Conservation (phyloP, 1,140 invertebrate species). For the Lepeophtheirus salmonis region DNA sequence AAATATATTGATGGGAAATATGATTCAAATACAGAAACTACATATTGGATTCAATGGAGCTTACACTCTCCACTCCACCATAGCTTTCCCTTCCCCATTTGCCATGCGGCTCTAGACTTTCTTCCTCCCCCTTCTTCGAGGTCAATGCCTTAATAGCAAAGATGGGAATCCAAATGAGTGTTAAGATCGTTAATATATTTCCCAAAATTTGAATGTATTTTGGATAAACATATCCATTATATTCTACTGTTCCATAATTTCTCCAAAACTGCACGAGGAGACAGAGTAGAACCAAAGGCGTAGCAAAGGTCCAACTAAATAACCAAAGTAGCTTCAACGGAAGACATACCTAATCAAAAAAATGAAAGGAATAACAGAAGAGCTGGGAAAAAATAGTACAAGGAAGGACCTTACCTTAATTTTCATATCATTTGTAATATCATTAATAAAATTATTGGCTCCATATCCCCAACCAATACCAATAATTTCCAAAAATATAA, state of each 20-base stretch:
- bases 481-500: slow-evolving; percentile 11
- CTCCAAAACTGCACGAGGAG: slow-evolving; percentile 7
- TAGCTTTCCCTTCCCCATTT: too few relatives aligned
- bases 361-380: not conserved
- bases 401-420: not conserved
- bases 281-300: not conserved
- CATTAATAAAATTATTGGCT: slow-evolving; percentile 10
- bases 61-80: too few relatives aligned
- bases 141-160: not conserved
- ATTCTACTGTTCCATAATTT: slow-evolving; percentile 4
- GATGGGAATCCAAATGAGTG: slow-evolving; percentile 8
- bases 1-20: too few relatives aligned
- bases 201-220: slow-evolving; percentile 8
- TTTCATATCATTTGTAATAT: not conserved
- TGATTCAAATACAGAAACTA: too few relatives aligned
- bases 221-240: slow-evolving; percentile 5
- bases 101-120: not conserved
- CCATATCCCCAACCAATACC: slow-evolving; percentile 11
- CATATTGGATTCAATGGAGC: too few relatives aligned
- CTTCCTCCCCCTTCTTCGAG: not conserved
- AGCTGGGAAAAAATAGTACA: not conserved
- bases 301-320: not conserved
- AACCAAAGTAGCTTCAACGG: not conserved
- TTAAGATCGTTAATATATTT: slow-evolving; percentile 3
- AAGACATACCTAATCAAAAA: not conserved